Percentiles rank a stretch among this genome's conserved stretches.
Evolutionary conservation across 1,140 invertebrate species (phyloP).

Genomic region (Diabrotica undecimpunctata): DNA sequence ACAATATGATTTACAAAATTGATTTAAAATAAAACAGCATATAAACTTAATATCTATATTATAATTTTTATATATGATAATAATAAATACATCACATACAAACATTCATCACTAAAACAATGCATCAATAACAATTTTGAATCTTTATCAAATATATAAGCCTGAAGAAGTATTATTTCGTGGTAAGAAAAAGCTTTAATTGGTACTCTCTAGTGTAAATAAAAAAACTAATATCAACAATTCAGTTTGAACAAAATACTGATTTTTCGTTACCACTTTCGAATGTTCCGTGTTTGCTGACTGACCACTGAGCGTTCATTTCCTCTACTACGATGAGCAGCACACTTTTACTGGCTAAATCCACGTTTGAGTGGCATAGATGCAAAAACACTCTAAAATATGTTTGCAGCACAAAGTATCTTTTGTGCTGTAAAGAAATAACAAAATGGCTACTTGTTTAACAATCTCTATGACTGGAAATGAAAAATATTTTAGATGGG

Average conservation of each 20-base stretch:
- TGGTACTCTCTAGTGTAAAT: not conserved
- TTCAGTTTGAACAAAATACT: not conserved
- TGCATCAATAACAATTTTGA: slow-evolving; percentile 18
- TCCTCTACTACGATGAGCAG: too few species aligned
- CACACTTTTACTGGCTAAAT: too few species aligned
- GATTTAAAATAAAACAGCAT: not conserved
- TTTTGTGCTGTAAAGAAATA: too few species aligned
- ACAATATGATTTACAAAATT: too few species aligned
- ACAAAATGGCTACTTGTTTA: too few species aligned
- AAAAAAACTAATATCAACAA: not conserved
- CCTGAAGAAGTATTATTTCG: slow-evolving; percentile 11
- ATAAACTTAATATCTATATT: slow-evolving; percentile 18
- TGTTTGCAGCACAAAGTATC: too few species aligned
- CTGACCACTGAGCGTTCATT: too few species aligned
- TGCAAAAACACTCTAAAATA: too few species aligned
- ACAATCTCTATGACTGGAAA: too few species aligned
- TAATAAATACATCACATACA: slow-evolving; percentile 42
- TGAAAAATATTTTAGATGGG: too few species aligned
- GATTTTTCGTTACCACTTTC: not conserved
- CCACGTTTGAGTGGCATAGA: too few species aligned
- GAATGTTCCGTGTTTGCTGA: not conserved
- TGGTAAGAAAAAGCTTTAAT: not conserved
- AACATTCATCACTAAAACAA: slow-evolving; percentile 38
- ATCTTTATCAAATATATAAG: slow-evolving; percentile 25
- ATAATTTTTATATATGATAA: slow-evolving; percentile 31